Percentiles rank a stretch among this genome's conserved stretches.
These are phyloP conservation scores for Zaprionus bogoriensis DNA, from an alignment of 2,888 invertebrate species.

Conservation along the genomic window DNA sequence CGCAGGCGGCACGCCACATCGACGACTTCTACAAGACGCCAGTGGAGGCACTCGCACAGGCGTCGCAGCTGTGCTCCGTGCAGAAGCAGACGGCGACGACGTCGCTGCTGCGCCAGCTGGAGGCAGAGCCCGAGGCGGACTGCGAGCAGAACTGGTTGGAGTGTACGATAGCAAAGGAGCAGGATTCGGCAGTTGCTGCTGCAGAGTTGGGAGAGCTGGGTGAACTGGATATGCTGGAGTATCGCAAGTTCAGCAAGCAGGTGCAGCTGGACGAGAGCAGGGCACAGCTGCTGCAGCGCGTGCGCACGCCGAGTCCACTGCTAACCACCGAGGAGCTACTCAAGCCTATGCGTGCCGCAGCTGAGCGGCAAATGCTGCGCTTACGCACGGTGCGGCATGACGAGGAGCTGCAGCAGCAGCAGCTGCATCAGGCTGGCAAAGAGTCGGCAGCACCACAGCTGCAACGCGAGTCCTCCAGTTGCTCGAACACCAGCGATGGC, in stretches of 20 bases:
- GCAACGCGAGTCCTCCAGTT: slow-evolving; percentile 68
- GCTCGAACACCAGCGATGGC: slow-evolving; percentile 80
- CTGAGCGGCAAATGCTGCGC: slow-evolving; percentile 71
- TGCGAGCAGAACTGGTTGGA: slow-evolving; percentile 48
- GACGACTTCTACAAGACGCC: slow-evolving; percentile 80
- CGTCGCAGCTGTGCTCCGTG: slow-evolving; percentile 49
- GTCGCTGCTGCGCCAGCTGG: slow-evolving; percentile 43
- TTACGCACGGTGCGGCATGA: slow-evolving; percentile 75
- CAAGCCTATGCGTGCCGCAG: slow-evolving; percentile 69
- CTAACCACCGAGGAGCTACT: slow-evolving; percentile 69
- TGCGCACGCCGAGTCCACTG: slow-evolving; percentile 70
- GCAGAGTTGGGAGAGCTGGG: too few species aligned
- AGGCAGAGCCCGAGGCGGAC: slow-evolving; percentile 51
- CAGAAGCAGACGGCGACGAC: slow-evolving; percentile 53
- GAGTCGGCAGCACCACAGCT: slow-evolving; percentile 40
- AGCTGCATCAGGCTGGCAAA: slow-evolving; percentile 48
- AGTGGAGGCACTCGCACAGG: slow-evolving; percentile 69
- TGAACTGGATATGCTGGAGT: slow-evolving; percentile 41
- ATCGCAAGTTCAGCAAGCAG: slow-evolving; percentile 50
- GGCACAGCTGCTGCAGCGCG: slow-evolving; percentile 42
- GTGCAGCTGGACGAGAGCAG: slow-evolving; percentile 62
- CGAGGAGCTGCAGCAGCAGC: slow-evolving; percentile 57
- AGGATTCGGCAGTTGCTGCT: too few species aligned
- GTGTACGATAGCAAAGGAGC: neutral
- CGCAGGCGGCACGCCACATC: slow-evolving; percentile 71